Conservation (phyloP, 2,113 vertebrate species). For the Erythrocebus patas region DNA sequence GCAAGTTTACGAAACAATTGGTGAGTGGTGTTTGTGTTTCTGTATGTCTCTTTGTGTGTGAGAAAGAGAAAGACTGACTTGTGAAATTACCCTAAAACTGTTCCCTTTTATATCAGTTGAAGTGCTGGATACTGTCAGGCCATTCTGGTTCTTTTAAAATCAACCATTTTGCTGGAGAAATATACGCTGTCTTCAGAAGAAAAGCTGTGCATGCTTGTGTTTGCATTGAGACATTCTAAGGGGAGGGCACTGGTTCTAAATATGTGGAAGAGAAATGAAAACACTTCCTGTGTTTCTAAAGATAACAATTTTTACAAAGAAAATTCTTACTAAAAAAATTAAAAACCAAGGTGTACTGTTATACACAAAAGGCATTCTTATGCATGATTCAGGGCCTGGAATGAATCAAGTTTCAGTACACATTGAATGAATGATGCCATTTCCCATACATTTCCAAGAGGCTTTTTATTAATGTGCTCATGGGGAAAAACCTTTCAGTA, state of each 20-base stretch:
- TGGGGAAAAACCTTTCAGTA: neutral
- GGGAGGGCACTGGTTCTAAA: accelerated
- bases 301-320: neutral
- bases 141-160: neutral
- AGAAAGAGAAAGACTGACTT: neutral
- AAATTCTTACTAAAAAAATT: neutral
- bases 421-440: accelerated
- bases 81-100: neutral
- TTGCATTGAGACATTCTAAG: neutral
- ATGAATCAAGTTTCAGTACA: neutral
- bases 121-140: neutral
- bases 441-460: neutral
- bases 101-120: neutral
- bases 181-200: neutral
- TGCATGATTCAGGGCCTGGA: accelerated
- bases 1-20: neutral
- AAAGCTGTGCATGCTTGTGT: neutral
- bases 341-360: neutral
- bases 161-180: neutral
- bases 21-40: neutral
- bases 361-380: neutral
- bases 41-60: neutral
- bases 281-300: neutral
- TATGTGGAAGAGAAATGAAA: neutral
- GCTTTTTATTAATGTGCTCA: too few species aligned